phyloP scores from a whole-genome alignment of 1,140 invertebrate genomes.

The Heliothis subflexa region DNA sequence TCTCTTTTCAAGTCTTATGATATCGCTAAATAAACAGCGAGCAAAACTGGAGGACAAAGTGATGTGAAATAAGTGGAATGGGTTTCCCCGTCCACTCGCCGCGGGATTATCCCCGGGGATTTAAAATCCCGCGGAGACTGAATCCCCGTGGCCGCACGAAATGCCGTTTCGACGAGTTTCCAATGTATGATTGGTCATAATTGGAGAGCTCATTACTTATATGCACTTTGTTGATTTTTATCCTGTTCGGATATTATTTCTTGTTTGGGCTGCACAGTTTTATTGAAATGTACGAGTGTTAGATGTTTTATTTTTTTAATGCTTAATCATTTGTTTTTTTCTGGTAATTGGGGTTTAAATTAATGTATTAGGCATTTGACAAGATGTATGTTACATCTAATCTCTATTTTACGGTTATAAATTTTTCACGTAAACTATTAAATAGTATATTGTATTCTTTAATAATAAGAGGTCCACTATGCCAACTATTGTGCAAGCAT shows the following conservation, averaged over 20 bases:
- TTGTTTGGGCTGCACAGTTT: too few species aligned
- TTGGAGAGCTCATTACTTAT: conserved; percentile 29
- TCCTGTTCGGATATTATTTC: not conserved
- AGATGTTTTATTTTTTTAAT: too few species aligned
- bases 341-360: too few species aligned
- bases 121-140: conserved; percentile 23
- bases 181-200: conserved; percentile 37
- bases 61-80: conserved; percentile 28
- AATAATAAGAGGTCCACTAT: too few species aligned
- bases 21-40: conserved; percentile 18
- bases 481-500: too few species aligned
- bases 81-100: conserved; percentile 32
- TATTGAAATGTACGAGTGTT: too few species aligned
- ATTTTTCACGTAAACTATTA: too few species aligned
- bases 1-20: not conserved
- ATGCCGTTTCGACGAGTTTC: conserved; percentile 24
- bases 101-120: conserved; percentile 35
- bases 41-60: conserved; percentile 29
- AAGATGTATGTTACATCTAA: too few species aligned
- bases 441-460: too few species aligned
- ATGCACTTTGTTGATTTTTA: conserved; percentile 5
- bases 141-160: conserved; percentile 28
- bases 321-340: too few species aligned
- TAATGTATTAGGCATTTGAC: too few species aligned
- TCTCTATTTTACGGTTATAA: too few species aligned